These are phyloP conservation scores for Amphipoea oculea DNA, from an alignment of 2,888 invertebrate species.

Conservation along the genomic window DNA sequence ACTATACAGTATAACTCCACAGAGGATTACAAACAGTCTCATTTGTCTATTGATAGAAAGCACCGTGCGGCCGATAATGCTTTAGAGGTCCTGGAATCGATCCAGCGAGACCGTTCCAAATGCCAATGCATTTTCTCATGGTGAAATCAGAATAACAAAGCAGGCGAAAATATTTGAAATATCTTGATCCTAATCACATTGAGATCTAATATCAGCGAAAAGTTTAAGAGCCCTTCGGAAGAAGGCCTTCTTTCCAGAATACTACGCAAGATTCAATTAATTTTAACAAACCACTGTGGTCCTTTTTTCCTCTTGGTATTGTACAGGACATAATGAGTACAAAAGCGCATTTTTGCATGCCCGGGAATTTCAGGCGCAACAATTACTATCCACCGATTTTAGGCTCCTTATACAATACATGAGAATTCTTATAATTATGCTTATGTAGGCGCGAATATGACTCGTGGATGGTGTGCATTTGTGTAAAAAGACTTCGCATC, in stretches of 20 bases:
- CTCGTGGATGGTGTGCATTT: background rate
- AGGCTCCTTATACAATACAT: too few relatives aligned
- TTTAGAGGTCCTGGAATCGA: conserved; percentile 40
- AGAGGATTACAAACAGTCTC: conserved; percentile 38
- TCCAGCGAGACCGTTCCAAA: conserved; percentile 35
- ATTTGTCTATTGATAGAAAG: conserved; percentile 52
- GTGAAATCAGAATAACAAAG: conserved; percentile 35
- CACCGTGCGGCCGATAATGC: conserved; percentile 27
- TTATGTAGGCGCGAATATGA: too few relatives aligned
- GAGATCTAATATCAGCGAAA: background rate
- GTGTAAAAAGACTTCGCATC: background rate
- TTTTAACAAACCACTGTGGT: background rate
- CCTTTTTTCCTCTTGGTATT: conserved; percentile 6
- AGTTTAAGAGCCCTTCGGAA: background rate
- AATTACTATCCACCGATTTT: background rate
- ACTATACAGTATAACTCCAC: conserved; percentile 12
- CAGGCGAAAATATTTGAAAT: conserved; percentile 13
- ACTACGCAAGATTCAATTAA: background rate
- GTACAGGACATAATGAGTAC: background rate
- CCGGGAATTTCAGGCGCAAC: conserved; percentile 26
- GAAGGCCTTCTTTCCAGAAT: background rate
- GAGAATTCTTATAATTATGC: too few relatives aligned
- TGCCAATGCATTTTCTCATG: conserved; percentile 25
- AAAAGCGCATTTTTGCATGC: conserved; percentile 22
- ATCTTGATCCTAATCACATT: conserved; percentile 13